Percentiles rank a stretch among this genome's conserved stretches.
phyloP scores from a whole-genome alignment of 92 coral and sea anemone species.

The Actinostola sp. region DNA sequence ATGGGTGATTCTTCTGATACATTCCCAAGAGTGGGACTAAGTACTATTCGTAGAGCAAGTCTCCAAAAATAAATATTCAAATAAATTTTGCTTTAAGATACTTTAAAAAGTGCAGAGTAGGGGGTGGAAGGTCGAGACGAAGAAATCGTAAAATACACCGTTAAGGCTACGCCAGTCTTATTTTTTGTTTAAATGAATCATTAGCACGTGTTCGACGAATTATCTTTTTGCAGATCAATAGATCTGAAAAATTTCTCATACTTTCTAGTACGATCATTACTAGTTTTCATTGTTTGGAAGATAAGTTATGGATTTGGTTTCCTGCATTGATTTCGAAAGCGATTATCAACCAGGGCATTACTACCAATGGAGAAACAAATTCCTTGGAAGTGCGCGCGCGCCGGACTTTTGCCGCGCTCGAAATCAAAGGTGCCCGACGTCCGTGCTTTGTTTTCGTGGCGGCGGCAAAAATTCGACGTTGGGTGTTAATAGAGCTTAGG shows the following conservation, averaged over 20 bases:
- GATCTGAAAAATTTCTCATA: conserved; percentile 10
- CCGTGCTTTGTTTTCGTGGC: background rate
- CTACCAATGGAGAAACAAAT: background rate
- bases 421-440: background rate
- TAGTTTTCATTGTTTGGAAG: background rate
- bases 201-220: conserved; percentile 5
- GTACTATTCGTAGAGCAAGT: conserved; percentile 22
- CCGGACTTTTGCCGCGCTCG: background rate
- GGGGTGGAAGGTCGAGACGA: conserved; percentile 19
- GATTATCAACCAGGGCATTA: conserved; percentile 1
- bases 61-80: conserved; percentile 23
- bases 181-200: conserved; percentile 1
- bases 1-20: conserved; percentile 22
- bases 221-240: conserved; percentile 18
- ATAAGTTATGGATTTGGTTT: background rate
- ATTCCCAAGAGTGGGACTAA: conserved; percentile 22
- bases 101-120: conserved; percentile 1
- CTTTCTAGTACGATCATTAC: background rate
- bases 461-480: conserved; percentile 12
- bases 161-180: conserved; percentile 14
- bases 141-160: conserved; percentile 1
- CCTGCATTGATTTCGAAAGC: conserved; percentile 5
- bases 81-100: conserved; percentile 17
- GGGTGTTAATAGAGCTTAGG: conserved; percentile 2
- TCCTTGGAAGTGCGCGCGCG: conserved; percentile 14